phyloP scores from a whole-genome alignment of 2,888 invertebrate species.

The Pediacus dermestoides region DNA sequence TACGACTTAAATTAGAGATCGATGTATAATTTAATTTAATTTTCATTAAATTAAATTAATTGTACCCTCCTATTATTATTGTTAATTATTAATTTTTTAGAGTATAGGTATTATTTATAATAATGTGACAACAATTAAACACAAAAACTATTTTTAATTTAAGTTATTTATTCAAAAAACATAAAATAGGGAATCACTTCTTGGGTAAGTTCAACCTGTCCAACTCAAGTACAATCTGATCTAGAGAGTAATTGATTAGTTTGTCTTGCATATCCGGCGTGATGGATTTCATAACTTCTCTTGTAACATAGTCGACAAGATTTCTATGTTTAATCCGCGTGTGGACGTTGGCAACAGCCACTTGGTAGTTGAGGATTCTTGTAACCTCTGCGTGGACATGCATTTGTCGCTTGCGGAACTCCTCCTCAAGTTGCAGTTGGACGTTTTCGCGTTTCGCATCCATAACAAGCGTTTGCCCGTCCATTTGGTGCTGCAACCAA shows the following conservation, averaged over 20 bases:
- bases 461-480: slow-evolving; percentile 55
- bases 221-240: no score
- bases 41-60: no score
- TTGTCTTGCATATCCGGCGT: slow-evolving; percentile 33
- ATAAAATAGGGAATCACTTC: no score
- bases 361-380: slow-evolving; percentile 84
- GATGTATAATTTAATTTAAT: no score
- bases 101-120: no score
- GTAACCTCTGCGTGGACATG: slow-evolving; percentile 66
- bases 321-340: slow-evolving; percentile 83
- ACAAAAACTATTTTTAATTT: no score
- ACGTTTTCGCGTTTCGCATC: slow-evolving; percentile 90
- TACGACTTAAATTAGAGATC: no score
- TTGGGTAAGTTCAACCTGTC: no score
- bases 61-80: no score
- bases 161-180: no score
- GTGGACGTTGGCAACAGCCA: slow-evolving; percentile 75
- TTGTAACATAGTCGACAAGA: slow-evolving; percentile 84
- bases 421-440: slow-evolving; percentile 86
- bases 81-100: no score
- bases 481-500: slow-evolving; percentile 67
- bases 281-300: slow-evolving; percentile 30
- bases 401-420: slow-evolving; percentile 68
- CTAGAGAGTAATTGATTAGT: slow-evolving; percentile 29
- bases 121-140: no score